Conservation (phyloP, 2,113 vertebrate genomes). For the Cygnus atratus region DNA sequence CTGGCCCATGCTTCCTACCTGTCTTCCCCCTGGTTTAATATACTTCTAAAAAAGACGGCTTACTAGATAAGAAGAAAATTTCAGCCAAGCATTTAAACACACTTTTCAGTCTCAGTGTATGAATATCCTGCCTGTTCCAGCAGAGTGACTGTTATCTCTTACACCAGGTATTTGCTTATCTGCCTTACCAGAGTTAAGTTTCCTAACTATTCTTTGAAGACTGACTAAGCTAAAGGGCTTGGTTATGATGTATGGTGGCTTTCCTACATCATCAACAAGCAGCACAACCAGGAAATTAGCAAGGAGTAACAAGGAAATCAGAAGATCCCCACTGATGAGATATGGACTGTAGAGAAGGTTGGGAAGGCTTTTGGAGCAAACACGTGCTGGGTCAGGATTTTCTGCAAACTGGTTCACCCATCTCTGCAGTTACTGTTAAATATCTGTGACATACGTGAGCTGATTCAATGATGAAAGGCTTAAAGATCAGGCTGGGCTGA, state of each 20-base stretch:
- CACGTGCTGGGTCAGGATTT: neutral
- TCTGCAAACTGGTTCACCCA: neutral
- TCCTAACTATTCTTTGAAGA: neutral
- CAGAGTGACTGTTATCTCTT: neutral
- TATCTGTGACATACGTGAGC: neutral
- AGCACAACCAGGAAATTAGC: neutral
- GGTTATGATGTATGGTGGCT: neutral
- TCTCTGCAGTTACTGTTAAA: constrained; percentile 33
- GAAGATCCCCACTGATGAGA: neutral
- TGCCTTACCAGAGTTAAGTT: neutral
- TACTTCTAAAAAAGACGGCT: neutral
- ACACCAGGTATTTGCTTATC: neutral
- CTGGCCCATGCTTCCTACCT: neutral
- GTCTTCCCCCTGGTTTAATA: neutral
- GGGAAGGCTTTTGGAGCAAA: neutral
- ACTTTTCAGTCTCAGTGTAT: neutral
- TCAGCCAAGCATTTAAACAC: neutral
- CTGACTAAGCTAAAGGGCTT: neutral
- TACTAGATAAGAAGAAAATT: neutral
- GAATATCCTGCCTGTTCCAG: neutral
- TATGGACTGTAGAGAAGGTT: neutral
- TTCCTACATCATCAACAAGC: neutral
- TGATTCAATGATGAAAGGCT: constrained; percentile 47
- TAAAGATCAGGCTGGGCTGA: constrained; percentile 42
- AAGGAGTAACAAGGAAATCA: neutral